Conservation (phyloP, 2,797 vertebrate genomes). For the Synanceia verrucosa region DNA sequence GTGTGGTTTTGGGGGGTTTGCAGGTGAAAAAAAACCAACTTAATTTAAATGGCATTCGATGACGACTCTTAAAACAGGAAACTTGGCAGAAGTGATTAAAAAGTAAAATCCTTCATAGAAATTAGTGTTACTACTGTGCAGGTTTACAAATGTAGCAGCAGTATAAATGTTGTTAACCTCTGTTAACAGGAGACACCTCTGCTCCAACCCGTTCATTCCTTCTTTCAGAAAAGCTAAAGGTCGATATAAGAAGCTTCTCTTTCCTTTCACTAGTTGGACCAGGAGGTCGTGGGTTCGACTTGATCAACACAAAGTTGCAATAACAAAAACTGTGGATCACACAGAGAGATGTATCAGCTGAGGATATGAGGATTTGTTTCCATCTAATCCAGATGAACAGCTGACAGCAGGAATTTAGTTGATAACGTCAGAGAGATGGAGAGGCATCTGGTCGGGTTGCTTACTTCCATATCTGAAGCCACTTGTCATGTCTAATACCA, state of each 20-base stretch:
- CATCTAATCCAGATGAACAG: conserved; percentile 75
- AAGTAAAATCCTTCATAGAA: neutral
- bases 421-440: conserved; percentile 72
- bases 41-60: neutral
- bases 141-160: neutral
- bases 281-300: neutral
- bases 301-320: conserved; percentile 30
- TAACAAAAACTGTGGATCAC: conserved; percentile 40
- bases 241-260: neutral
- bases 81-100: neutral
- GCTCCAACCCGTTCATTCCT: neutral
- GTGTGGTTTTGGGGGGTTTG: neutral
- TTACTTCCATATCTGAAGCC: conserved; percentile 76
- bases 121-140: neutral
- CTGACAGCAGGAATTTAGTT: conserved; percentile 75
- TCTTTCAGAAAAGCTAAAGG: neutral
- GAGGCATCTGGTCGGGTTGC: conserved; percentile 69
- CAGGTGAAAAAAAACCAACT: neutral
- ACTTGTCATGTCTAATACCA: conserved; percentile 79
- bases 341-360: conserved; percentile 35
- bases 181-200: neutral
- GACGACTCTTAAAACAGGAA: neutral
- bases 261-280: neutral
- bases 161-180: neutral
- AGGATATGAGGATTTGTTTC: conserved; percentile 60